phyloP scores from a whole-genome alignment of 92 coral and sea anemone species.

The Bergia sp. region DNA sequence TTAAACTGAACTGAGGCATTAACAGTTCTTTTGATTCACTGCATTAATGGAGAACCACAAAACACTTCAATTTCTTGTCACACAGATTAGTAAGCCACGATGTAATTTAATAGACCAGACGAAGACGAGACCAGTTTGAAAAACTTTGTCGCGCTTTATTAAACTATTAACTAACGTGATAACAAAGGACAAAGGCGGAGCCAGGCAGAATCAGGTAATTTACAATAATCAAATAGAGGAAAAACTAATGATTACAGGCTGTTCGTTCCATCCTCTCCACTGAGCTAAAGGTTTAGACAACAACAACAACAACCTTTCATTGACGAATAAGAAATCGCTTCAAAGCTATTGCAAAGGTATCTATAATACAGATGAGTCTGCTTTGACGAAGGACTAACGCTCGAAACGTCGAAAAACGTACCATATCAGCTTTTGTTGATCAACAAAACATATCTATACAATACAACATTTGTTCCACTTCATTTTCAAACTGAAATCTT shows the following conservation, averaged over 20 bases:
- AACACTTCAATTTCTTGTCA: neutral
- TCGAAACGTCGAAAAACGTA: too few species aligned
- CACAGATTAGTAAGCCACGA: neutral
- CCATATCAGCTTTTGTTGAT: too few species aligned
- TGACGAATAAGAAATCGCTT: neutral
- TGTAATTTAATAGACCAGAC: neutral
- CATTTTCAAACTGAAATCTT: too few species aligned
- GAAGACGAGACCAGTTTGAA: neutral
- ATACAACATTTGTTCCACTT: too few species aligned
- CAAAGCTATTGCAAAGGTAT: neutral
- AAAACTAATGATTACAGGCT: neutral
- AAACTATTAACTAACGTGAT: neutral
- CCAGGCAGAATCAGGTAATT: neutral
- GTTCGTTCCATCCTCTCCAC: too few species aligned
- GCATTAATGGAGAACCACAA: neutral
- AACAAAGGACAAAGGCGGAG: neutral
- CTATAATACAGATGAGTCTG: too few species aligned
- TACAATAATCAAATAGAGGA: neutral
- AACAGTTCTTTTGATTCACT: neutral
- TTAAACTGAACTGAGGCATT: neutral
- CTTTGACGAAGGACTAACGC: too few species aligned
- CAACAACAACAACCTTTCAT: neutral
- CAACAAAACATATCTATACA: too few species aligned
- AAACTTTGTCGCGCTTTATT: neutral
- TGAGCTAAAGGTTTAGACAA: neutral